Percentiles rank a stretch among this genome's conserved stretches.
Conservation (phyloP, 2,797 vertebrate genomes). For the Syncerus caffer region DNA sequence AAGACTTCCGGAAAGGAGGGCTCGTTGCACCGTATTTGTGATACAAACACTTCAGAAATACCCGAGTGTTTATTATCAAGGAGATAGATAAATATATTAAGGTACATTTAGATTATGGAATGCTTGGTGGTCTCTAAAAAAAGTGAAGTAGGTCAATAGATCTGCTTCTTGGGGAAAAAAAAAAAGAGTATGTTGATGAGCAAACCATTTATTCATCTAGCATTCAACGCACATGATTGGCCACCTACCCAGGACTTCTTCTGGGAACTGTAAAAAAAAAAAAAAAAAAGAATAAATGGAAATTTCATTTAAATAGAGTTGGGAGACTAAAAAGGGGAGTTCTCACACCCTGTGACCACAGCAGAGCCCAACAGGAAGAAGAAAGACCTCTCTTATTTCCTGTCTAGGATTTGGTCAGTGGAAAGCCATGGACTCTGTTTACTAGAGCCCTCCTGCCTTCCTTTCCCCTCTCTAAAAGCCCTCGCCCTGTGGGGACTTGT, state of each 20-base stretch:
- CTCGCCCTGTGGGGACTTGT: too few relatives aligned
- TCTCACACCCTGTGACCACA: background rate
- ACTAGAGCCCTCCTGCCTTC: background rate
- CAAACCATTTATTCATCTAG: background rate
- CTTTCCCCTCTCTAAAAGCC: background rate
- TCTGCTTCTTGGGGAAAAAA: background rate
- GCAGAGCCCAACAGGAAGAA: background rate
- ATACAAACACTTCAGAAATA: background rate
- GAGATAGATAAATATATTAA: background rate
- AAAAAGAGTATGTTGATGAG: background rate
- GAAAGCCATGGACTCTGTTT: background rate
- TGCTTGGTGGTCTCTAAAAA: background rate
- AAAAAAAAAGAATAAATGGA: background rate
- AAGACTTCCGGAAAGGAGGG: too few relatives aligned
- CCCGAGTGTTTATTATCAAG: background rate
- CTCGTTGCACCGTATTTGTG: rapidly evolving
- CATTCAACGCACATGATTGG: background rate
- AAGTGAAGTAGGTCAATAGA: background rate
- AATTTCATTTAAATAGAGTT: background rate
- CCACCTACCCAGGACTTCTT: background rate
- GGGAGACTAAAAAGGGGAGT: background rate
- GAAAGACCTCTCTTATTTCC: background rate
- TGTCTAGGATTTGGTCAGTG: background rate
- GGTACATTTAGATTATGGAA: background rate
- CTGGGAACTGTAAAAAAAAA: background rate